phyloP scores from a whole-genome alignment of 2,113 vertebrate genomes.

The Corvus moneduloides region DNA sequence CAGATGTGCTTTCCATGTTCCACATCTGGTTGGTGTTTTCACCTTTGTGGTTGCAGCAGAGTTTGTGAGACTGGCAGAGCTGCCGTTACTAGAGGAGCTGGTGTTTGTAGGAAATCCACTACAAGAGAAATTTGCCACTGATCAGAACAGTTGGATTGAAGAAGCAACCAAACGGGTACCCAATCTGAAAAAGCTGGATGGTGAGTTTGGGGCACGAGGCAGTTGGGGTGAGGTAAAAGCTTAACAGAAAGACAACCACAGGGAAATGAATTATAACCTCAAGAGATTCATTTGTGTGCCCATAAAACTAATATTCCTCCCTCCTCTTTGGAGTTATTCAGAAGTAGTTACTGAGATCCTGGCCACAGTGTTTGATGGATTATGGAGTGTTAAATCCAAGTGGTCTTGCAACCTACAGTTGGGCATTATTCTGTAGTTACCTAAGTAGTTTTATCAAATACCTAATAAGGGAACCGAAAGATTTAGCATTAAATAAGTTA shows the following conservation, averaged over 20 bases:
- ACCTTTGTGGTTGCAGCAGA: conserved; percentile 77
- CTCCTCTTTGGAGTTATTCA: neutral
- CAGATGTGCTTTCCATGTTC: neutral
- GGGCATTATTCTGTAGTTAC: neutral
- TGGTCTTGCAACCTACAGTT: neutral
- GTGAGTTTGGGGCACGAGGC: conserved; percentile 65
- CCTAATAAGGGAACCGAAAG: neutral
- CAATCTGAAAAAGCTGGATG: conserved; percentile 90
- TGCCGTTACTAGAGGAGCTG: conserved; percentile 87
- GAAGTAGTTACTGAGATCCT: neutral
- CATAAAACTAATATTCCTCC: neutral
- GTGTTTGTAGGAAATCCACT: conserved; percentile 96
- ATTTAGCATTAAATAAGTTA: neutral
- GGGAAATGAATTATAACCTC: neutral
- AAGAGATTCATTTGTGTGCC: neutral
- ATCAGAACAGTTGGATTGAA: conserved; percentile 85
- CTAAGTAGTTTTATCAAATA: neutral
- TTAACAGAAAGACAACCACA: neutral
- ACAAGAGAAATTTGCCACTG: conserved; percentile 87
- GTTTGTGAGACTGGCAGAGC: conserved; percentile 87
- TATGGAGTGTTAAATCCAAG: neutral
- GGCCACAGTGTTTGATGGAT: neutral
- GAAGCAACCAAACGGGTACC: conserved; percentile 90
- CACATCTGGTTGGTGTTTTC: conserved; percentile 7
- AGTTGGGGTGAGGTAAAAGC: neutral